Conservation (phyloP, 2,113 vertebrate genomes). For the Pedionomus torquatus region DNA sequence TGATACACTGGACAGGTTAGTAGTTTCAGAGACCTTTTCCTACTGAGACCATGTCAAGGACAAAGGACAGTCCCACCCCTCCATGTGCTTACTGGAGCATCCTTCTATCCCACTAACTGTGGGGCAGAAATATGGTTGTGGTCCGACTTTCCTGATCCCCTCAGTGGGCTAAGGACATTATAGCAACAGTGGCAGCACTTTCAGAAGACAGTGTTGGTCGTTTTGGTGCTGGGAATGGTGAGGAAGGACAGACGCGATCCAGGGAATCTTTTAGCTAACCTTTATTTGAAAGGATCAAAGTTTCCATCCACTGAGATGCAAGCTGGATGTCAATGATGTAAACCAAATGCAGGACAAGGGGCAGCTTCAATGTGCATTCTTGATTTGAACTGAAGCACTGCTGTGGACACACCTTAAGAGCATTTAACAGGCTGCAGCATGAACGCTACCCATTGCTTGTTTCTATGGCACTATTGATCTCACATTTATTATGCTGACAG, state of each 20-base stretch:
- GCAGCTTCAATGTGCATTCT: fast-evolving
- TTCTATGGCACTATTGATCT: background rate
- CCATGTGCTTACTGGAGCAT: background rate
- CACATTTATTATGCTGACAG: background rate
- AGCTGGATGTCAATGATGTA: background rate
- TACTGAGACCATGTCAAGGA: background rate
- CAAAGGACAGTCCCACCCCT: background rate
- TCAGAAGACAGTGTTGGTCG: background rate
- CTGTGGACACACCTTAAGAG: background rate
- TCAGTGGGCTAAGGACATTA: background rate
- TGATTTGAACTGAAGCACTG: background rate
- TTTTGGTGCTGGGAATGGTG: background rate
- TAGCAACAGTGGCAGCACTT: background rate
- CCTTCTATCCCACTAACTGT: background rate
- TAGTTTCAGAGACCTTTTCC: background rate
- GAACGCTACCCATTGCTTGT: background rate
- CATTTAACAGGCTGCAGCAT: background rate
- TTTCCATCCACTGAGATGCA: background rate
- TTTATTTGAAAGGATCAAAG: background rate
- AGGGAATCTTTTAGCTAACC: background rate
- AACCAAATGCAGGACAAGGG: background rate
- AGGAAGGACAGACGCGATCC: background rate
- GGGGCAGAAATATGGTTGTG: background rate
- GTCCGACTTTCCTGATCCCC: background rate
- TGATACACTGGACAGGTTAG: background rate